Evolutionary conservation across 1,140 invertebrate genomes (phyloP), one percentile per base, ranked within the genome.

Genomic region (Hylaeus anthracinus): DNA sequence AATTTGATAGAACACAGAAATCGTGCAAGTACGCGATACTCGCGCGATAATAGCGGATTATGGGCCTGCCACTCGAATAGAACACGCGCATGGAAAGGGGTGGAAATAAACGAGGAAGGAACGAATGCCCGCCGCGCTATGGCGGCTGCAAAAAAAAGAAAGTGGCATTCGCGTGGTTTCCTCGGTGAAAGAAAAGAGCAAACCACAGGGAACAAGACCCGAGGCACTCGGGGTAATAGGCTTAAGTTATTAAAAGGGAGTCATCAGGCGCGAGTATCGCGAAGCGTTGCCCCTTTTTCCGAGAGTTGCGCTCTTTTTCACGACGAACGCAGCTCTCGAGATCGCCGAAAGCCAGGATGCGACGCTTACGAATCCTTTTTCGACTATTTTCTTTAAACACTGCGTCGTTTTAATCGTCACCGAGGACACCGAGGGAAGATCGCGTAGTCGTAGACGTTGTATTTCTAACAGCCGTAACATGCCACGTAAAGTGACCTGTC

Each of bases 241-340:
- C 86, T 89, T 87, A 88, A 86, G 81, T 86, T 89, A 89, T 89
- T 89, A 89, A 88, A 89, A 72, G 79, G 60, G 37, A 84, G 85
- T 71, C 79, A 88, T 89, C 88, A 85, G 87, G 84, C 85, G 83
- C 74, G 79, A 86, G 74, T 39, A 77, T 79, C 82, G 73, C 79
- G 72, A 86, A 77, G 15, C 65, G 75, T 86, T 82, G 82, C 67
- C 83, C 82, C 82, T 81, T 84, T 82, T 79, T 83, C 71, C 70
- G 79, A 79, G 45, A 48, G 45, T 65, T 53, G 37, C 10, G 9
- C 73, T 10, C 53, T 64, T 81, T 53, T 56, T 51, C 39, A 56
- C 65, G 37, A 51, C 48, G 53, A 78, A 64, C 41, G 55, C 70
- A 48, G 9, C 51, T 75, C 58, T 82, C 26, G 69, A 79, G 56